Base-by-base conservation (phyloP, 2,797 vertebrate species). In the Apogon hyalosoma region DNA sequence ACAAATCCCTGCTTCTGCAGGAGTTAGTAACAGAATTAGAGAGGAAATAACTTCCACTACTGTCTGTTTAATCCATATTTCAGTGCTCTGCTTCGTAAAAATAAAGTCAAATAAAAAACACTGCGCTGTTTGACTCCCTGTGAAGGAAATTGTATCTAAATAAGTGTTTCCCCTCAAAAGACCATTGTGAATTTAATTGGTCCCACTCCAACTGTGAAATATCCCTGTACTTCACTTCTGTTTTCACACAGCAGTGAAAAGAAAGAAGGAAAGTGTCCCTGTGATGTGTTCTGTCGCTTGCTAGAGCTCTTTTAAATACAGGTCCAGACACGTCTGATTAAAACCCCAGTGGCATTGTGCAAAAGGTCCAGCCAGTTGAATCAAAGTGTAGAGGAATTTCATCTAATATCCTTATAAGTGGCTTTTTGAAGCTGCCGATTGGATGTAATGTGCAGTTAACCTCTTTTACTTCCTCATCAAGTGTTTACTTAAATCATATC, bases 171-270 rank as follows among this genome's bases (percentile, higher is more conserved):
- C 19, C 60, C 36, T 56, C 54, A 57, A 71, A 71, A 79, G 81
- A 83, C 73, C 45, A 71, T 80, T 82, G 72, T 75, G 73, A 72
- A 79, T 83, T 79, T 81, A 84, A 88, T 87, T 76, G 71, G 67
- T 48, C 57, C 46, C 7, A 8, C 31, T 33, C 31, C 7, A 24
- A 64, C 2, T 43, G 67, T 79, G 66, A 24, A 82, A 57, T 69
- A 77, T 48, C 52, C 19, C 59, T 41, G 57, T 57, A 16, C 63
- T 52, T 52, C 46, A 39, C 39, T 14, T 40, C 40, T 7, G 0
- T 42, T 59, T 58, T 62, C 9, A 50, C 10, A 21, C 11, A 2
- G 1, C 6, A 6, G 19, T 2, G 54, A 41, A 52, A 38, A 64
- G 10, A 55, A 55, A 42, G 8, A 41, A 16, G 63, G 19, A 62